Evolutionary conservation across 1,140 invertebrate species (phyloP).

Genomic region (Diorhabda carinulata): DNA sequence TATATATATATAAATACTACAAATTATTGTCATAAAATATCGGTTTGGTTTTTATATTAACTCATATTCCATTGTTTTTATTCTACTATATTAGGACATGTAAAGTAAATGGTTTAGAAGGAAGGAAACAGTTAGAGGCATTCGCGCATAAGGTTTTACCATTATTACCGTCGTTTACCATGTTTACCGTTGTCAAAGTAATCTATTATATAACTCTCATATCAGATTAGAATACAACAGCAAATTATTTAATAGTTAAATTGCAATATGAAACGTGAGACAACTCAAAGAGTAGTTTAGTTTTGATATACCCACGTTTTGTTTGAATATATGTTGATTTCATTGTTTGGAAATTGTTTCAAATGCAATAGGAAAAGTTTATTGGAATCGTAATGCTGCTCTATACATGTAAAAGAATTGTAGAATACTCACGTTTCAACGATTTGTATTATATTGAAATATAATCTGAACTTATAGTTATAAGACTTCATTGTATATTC

Average conservation of each 20-base stretch:
- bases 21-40: too few species aligned
- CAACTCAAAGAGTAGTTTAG: not conserved
- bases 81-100: not conserved
- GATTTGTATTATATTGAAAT: too few species aligned
- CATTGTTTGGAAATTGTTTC: not conserved
- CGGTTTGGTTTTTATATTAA: too few species aligned
- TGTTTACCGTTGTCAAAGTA: constrained; percentile 2
- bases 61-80: not conserved
- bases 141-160: not conserved
- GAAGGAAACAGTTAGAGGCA: not conserved
- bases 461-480: too few species aligned
- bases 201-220: not conserved
- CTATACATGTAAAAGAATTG: too few species aligned
- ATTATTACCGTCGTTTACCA: constrained; percentile 2
- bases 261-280: constrained; percentile 2
- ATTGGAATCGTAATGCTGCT: too few species aligned
- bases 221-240: not conserved
- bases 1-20: too few species aligned
- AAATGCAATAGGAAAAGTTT: not conserved
- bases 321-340: constrained; percentile 1
- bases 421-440: too few species aligned
- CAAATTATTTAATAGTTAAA: not conserved
- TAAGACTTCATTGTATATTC: too few species aligned
- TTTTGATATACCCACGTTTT: not conserved
- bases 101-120: not conserved